A percentile compares a stretch with the other conserved stretches of the same genome.
Conservation (phyloP, 2,888 invertebrate species). For the Erebia palarica region DNA sequence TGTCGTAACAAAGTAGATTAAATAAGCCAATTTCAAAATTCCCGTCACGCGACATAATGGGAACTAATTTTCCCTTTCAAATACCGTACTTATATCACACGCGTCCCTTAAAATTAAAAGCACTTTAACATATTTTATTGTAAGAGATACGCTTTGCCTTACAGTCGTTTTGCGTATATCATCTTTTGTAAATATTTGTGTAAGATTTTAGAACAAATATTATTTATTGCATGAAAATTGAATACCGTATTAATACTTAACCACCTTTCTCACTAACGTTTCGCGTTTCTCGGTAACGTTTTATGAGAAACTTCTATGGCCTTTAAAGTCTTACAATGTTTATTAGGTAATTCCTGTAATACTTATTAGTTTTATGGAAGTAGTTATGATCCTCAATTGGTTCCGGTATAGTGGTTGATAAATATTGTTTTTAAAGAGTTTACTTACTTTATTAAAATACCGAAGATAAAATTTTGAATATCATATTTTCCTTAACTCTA, state of each 20-base stretch:
- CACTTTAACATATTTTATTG: conserved; percentile 15
- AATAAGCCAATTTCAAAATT: conserved; percentile 16
- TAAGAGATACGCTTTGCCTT: conserved; percentile 16
- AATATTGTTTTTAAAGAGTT: background rate
- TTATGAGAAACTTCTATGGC: conserved; percentile 3
- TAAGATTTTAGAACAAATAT: background rate
- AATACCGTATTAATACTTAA: background rate
- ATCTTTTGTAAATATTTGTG: background rate
- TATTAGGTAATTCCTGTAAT: background rate
- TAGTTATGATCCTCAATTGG: background rate
- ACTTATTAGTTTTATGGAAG: background rate
- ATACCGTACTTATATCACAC: conserved; percentile 1
- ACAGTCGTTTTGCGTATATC: background rate
- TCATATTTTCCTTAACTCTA: too few relatives aligned
- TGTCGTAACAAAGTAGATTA: background rate
- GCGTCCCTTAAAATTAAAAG: conserved; percentile 12
- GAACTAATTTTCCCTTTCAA: conserved; percentile 20
- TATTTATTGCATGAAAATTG: background rate
- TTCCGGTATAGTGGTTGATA: background rate
- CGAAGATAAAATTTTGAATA: too few relatives aligned
- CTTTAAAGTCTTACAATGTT: conserved; percentile 3
- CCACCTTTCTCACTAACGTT: conserved; percentile 31
- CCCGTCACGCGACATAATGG: conserved; percentile 13
- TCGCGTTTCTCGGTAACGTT: background rate
- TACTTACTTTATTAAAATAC: too few relatives aligned